These are phyloP conservation scores for Ormia ochracea DNA, from an alignment of 2,888 invertebrate genomes.

Conservation along the genomic window DNA sequence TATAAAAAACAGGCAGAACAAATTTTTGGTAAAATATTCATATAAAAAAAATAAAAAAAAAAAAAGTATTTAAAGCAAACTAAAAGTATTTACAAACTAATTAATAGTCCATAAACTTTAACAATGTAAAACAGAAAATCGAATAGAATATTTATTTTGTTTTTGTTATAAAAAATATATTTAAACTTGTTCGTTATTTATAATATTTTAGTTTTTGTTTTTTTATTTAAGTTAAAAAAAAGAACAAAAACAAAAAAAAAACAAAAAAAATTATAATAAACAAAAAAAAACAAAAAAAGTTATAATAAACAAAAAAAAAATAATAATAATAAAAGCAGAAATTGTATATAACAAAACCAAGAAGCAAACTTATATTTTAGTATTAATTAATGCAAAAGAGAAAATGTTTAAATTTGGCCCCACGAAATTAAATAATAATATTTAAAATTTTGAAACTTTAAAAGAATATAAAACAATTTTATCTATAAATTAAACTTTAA, in stretches of 20 bases:
- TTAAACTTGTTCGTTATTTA: too few relatives aligned
- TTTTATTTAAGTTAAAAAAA: too few relatives aligned
- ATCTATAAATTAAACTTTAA: background rate
- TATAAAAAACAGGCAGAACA: slow-evolving; percentile 44
- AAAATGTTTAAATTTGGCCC: slow-evolving; percentile 14
- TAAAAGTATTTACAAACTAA: slow-evolving; percentile 34
- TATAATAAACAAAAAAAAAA: too few relatives aligned
- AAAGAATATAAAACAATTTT: too few relatives aligned
- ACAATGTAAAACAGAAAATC: too few relatives aligned
- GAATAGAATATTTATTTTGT: too few relatives aligned
- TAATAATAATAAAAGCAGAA: too few relatives aligned
- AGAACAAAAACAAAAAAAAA: too few relatives aligned
- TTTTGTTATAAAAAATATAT: too few relatives aligned
- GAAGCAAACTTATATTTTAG: background rate
- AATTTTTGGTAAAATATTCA: slow-evolving; percentile 57
- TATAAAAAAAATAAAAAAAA: background rate
- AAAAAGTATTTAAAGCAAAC: slow-evolving; percentile 26
- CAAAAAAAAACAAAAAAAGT: too few relatives aligned
- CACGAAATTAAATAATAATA: background rate
- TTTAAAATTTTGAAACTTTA: background rate
- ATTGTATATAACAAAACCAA: slow-evolving; percentile 44
- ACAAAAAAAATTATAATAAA: too few relatives aligned
- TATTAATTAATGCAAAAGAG: background rate
- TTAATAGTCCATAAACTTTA: slow-evolving; percentile 65
- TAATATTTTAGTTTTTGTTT: too few relatives aligned